These are phyloP conservation scores for Condylostylus longicornis DNA, from an alignment of 1,140 invertebrate species.

Conservation along the genomic window DNA sequence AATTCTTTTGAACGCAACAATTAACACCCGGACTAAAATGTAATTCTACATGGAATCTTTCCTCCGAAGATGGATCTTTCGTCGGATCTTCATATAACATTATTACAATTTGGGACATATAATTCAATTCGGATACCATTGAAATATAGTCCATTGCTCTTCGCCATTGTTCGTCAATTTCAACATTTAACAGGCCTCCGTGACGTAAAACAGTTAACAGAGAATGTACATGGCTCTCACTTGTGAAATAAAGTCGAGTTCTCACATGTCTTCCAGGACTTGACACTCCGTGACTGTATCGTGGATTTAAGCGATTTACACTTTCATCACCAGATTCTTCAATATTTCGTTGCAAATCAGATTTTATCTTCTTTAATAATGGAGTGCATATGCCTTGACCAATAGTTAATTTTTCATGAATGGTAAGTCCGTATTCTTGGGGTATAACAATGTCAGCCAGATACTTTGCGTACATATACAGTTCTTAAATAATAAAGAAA, in stretches of 20 bases:
- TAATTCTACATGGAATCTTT: constrained; percentile 90
- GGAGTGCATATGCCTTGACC: constrained; percentile 96
- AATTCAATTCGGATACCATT: constrained; percentile 95
- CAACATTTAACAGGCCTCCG: constrained; percentile 78
- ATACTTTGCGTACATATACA: constrained; percentile 91
- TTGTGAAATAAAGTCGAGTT: constrained; percentile 95
- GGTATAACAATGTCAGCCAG: constrained; percentile 97
- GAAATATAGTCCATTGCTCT: constrained; percentile 96
- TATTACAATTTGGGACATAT: constrained; percentile 98
- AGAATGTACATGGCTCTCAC: constrained; percentile 98
- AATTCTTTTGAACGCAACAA: constrained; percentile 86
- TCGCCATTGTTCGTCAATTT: constrained; percentile 93
- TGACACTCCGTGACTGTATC: constrained; percentile 94
- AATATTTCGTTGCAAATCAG: constrained; percentile 87
- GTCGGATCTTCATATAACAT: constrained; percentile 99
- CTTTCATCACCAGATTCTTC: constrained; percentile 76
- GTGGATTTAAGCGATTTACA: constrained; percentile 89
- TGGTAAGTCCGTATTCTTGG: constrained; percentile 95
- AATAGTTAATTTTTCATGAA: constrained; percentile 91
- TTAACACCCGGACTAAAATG: constrained; percentile 96
- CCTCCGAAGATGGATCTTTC: constrained; percentile 78
- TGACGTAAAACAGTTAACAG: constrained; percentile 88
- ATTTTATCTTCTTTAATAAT: constrained; percentile 86
- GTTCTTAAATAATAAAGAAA: no score
- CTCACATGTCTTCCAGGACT: constrained; percentile 94